These are phyloP conservation scores for Mixornis gularis DNA, from an alignment of 2,113 vertebrate species.

Conservation along the genomic window DNA sequence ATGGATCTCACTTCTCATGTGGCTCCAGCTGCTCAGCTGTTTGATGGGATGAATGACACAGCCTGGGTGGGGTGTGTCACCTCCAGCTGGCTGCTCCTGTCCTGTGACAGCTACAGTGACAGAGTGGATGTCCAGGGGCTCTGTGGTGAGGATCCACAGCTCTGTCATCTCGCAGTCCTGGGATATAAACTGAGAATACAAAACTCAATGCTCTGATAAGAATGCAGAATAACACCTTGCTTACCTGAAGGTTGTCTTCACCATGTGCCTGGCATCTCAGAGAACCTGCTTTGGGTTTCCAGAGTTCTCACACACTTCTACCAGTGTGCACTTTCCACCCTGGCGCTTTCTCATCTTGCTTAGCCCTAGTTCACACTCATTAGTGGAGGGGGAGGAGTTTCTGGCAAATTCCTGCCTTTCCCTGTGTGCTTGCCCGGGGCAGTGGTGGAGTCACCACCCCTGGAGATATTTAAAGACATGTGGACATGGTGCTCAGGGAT, in stretches of 20 bases:
- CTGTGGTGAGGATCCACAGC: background rate
- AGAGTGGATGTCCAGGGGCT: background rate
- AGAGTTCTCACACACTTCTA: background rate
- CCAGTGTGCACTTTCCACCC: fast-evolving
- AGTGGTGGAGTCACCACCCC: background rate
- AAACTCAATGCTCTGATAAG: background rate
- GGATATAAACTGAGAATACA: background rate
- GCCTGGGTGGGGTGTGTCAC: background rate
- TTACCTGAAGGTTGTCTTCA: background rate
- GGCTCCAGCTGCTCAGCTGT: background rate
- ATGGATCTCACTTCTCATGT: background rate
- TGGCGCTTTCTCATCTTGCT: background rate
- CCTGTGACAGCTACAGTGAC: background rate
- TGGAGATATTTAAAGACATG: background rate
- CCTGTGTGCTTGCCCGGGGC: background rate
- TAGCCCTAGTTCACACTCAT: background rate
- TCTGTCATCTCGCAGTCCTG: background rate
- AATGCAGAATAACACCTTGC: background rate
- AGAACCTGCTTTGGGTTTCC: background rate
- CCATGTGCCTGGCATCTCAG: background rate
- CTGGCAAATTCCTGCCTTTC: background rate
- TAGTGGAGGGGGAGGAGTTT: background rate
- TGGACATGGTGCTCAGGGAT: background rate
- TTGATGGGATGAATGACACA: background rate
- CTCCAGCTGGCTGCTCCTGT: background rate